A percentile compares a stretch with the other conserved stretches of the same genome.
phyloP scores from a whole-genome alignment of 2,113 vertebrate species.

The Callospermophilus lateralis region DNA sequence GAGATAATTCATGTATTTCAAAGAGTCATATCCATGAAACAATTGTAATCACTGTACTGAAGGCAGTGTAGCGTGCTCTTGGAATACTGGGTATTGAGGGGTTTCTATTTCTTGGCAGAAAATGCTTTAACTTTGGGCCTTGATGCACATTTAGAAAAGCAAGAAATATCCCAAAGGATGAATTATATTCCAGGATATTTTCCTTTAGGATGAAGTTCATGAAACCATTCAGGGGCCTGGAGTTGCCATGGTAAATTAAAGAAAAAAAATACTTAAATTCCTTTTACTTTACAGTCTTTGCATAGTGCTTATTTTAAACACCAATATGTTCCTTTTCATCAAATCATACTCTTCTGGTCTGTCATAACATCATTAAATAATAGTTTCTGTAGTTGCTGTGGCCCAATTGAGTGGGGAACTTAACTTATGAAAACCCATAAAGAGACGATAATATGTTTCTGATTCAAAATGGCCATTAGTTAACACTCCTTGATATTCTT shows the following conservation, averaged over 20 bases:
- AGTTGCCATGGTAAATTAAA: neutral
- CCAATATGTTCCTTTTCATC: neutral
- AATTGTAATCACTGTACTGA: neutral
- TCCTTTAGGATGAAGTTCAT: neutral
- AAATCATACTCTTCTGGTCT: neutral
- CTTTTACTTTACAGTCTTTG: constrained; percentile 27
- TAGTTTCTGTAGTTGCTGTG: neutral
- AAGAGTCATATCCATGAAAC: neutral
- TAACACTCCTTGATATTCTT: neutral
- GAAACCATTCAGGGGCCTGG: constrained; percentile 8
- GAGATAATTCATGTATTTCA: constrained; percentile 44
- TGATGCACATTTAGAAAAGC: neutral
- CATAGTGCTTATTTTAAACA: neutral
- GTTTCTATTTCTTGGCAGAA: neutral
- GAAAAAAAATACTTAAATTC: neutral
- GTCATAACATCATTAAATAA: neutral
- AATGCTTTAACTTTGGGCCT: neutral
- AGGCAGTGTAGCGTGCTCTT: neutral
- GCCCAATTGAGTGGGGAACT: neutral
- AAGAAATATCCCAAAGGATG: neutral
- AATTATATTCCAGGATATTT: neutral
- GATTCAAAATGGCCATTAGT: neutral
- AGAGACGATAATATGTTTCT: neutral
- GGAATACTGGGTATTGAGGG: neutral
- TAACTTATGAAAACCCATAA: neutral